phyloP scores from a whole-genome alignment of 2,797 vertebrate genomes.

The Crocodylus rhombifer region DNA sequence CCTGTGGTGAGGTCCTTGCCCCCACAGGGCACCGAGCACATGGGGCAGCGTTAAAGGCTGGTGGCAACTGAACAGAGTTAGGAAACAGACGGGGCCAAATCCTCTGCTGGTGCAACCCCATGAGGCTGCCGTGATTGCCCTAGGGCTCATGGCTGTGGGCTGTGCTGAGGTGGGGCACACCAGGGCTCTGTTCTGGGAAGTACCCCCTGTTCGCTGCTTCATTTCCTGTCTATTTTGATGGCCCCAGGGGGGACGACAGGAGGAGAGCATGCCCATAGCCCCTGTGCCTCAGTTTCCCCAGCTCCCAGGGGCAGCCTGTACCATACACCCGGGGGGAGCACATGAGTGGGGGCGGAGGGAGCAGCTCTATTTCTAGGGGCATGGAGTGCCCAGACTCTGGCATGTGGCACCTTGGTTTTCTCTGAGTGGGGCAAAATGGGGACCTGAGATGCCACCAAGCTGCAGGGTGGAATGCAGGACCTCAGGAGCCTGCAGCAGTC shows the following conservation, averaged over 20 bases:
- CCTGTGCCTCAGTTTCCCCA: not conserved
- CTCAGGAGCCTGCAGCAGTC: not conserved
- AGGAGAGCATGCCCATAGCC: no score
- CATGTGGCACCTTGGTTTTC: not conserved
- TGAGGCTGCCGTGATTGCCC: rapidly evolving
- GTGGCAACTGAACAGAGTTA: not conserved
- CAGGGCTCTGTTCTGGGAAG: no score
- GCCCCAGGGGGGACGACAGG: no score
- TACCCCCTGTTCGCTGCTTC: no score
- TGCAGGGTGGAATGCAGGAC: not conserved
- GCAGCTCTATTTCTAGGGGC: not conserved
- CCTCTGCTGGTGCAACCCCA: rapidly evolving
- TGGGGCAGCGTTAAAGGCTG: rapidly evolving
- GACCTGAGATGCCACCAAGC: not conserved
- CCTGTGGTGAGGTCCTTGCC: no score
- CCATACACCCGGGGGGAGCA: not conserved
- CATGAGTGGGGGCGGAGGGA: no score
- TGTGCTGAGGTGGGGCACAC: no score
- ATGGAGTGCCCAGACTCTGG: not conserved
- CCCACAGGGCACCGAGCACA: not conserved
- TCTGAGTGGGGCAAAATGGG: not conserved
- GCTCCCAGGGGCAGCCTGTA: not conserved
- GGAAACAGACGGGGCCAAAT: rapidly evolving
- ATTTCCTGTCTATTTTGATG: no score
- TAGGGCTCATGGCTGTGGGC: not conserved